These are phyloP conservation scores for Capitella teleta DNA, from an alignment of 1,140 invertebrate species.

Conservation along the genomic window DNA sequence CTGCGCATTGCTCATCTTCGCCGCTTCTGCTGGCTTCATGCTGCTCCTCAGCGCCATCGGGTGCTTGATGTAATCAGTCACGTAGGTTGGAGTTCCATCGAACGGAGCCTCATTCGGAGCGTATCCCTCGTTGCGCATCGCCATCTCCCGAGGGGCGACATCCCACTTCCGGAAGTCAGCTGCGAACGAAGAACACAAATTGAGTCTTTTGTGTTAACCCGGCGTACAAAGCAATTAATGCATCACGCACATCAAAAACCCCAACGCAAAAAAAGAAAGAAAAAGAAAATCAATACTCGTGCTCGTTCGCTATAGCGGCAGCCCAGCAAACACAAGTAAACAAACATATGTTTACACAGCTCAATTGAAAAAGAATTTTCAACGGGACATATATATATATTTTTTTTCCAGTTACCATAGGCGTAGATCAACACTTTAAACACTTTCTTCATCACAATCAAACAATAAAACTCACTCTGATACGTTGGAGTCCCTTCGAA, in stretches of 20 bases:
- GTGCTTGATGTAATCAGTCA: slow-evolving; percentile 30
- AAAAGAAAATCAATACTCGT: not conserved
- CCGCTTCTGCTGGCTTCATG: slow-evolving; percentile 28
- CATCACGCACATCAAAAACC: no score
- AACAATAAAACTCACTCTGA: slow-evolving; percentile 21
- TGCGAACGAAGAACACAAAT: no score
- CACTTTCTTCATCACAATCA: no score
- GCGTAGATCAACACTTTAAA: no score
- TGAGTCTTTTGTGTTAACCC: no score
- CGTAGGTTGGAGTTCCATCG: slow-evolving; percentile 34
- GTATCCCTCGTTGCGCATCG: slow-evolving; percentile 15
- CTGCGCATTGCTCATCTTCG: slow-evolving; percentile 29
- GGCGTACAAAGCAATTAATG: no score
- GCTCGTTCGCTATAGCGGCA: not conserved
- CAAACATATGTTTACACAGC: no score
- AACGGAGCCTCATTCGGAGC: slow-evolving; percentile 27
- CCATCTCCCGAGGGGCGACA: slow-evolving; percentile 14
- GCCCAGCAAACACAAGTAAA: not conserved
- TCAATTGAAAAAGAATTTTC: no score
- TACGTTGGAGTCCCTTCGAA: slow-evolving; percentile 44
- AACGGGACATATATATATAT: no score
- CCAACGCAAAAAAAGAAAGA: no score
- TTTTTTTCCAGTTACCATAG: no score
- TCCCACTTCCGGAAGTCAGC: slow-evolving; percentile 41
- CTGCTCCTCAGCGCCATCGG: slow-evolving; percentile 20